Evolutionary conservation across 1,140 invertebrate genomes (phyloP), one percentile per base, ranked within the genome.

Genomic region (Leptonema lineaticorne): DNA sequence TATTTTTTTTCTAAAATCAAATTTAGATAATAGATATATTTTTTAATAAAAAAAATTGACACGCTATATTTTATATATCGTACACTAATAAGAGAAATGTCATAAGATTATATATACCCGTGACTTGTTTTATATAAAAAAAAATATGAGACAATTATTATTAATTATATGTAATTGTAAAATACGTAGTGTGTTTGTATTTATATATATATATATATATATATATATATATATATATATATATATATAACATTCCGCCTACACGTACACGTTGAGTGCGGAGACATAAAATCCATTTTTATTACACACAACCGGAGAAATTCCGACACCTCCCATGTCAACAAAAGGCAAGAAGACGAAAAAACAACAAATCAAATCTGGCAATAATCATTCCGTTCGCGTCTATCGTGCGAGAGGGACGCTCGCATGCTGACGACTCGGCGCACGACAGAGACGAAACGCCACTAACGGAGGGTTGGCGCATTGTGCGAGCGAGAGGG

Each of bases 331-430:
- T 67, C 16, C 56, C 65, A 56, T 41, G 65, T 45, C 65, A 46
- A 29, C 63, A 48, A 63, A 63, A 16, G 11, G 50, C 50, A 22
- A 18, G 62, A 64, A 53, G 45, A 50, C 50, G 50, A 50, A 48
- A 57, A 53, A 57, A 53, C 48, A 56, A 59, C 65, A 67, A 67
- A 67, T 67, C 56, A 67, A 67, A 67, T 67, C 65, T 58, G 37
- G 50, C 50, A 53, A 59, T 59, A 59, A 59, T 59, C 63, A 56
- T 66, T 56, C 63, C 20, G 4, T 6, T 45, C 57, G 28, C 37
- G 53, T n/a, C n/a, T n/a, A n/a, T n/a, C 11, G 2, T 6, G 64
- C 3, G 33, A 67, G 24, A 26, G 48, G 29, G 22, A 67, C 24
- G 45, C 14, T 6, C 5, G 6, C 4, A 48, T 18, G 0, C 11